phyloP scores from a whole-genome alignment of 2,797 vertebrate genomes.

The Lutjanus campechanus region DNA sequence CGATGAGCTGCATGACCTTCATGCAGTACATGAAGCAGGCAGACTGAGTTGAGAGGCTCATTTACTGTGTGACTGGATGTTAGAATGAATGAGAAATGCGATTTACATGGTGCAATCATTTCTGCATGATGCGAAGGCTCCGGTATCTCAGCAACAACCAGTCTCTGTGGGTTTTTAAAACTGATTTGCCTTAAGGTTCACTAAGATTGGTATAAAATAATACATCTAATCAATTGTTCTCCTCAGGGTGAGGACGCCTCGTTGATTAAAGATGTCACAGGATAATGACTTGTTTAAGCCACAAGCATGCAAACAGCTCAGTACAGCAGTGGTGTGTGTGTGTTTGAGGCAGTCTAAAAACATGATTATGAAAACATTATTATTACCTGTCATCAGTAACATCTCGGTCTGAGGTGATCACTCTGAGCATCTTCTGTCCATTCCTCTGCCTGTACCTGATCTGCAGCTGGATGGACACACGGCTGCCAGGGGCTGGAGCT shows the following conservation, averaged over 20 bases:
- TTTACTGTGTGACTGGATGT: conserved; percentile 54
- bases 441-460: conserved; percentile 74
- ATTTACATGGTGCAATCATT: conserved; percentile 41
- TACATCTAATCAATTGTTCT: conserved; percentile 43
- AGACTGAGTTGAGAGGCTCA: conserved; percentile 43
- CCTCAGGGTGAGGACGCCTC: conserved; percentile 21
- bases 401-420: conserved; percentile 70
- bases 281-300: conserved; percentile 50
- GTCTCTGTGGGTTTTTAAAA: conserved; percentile 37
- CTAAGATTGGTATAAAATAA: conserved; percentile 54
- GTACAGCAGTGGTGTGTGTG: neutral
- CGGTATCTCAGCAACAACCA: conserved; percentile 56
- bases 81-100: conserved; percentile 39
- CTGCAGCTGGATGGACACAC: conserved; percentile 81
- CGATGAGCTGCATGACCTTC: conserved; percentile 49
- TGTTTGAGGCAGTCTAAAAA: neutral
- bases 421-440: conserved; percentile 76
- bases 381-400: conserved; percentile 82
- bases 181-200: conserved; percentile 32
- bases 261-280: conserved; percentile 53
- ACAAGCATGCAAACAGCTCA: conserved; percentile 21
- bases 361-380: conserved; percentile 18
- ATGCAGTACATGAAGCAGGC: conserved; percentile 30
- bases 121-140: conserved; percentile 28
- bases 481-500: conserved; percentile 51